These are phyloP conservation scores for Lagria hirta DNA, from an alignment of 2,888 invertebrate species.

Conservation along the genomic window DNA sequence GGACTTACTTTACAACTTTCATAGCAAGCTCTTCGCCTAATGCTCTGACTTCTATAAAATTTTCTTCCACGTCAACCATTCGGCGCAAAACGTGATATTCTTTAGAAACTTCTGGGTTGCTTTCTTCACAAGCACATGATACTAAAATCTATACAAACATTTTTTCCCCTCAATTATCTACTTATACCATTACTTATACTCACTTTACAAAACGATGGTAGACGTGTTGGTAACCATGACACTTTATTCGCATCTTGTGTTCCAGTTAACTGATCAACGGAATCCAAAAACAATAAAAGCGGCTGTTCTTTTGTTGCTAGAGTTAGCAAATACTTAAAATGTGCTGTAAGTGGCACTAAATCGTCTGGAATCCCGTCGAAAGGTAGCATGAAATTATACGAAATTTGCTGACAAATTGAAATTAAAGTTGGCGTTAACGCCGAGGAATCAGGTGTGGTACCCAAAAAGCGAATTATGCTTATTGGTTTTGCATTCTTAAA, in stretches of 20 bases:
- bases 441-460: slow-evolving; percentile 96
- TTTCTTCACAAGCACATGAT: slow-evolving; percentile 85
- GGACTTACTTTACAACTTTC: slow-evolving; percentile 78
- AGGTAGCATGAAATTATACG: slow-evolving; percentile 87
- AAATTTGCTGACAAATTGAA: slow-evolving; percentile 91
- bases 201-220: slow-evolving; percentile 88
- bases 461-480: slow-evolving; percentile 88
- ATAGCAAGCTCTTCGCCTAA: slow-evolving; percentile 92
- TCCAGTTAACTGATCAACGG: slow-evolving; percentile 94
- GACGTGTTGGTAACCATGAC: slow-evolving; percentile 90
- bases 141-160: slow-evolving; percentile 75
- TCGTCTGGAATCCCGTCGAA: slow-evolving; percentile 96
- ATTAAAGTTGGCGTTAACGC: slow-evolving; percentile 91
- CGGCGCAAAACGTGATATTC: slow-evolving; percentile 83
- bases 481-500: slow-evolving; percentile 76
- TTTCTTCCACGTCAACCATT: slow-evolving; percentile 86
- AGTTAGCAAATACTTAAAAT: slow-evolving; percentile 91
- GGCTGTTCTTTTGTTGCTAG: slow-evolving; percentile 82
- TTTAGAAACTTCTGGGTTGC: slow-evolving; percentile 81
- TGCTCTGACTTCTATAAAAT: slow-evolving; percentile 86
- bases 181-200: neutral
- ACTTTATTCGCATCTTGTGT: slow-evolving; percentile 93
- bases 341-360: slow-evolving; percentile 90
- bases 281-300: slow-evolving; percentile 88
- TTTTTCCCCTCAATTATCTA: slow-evolving; percentile 1